Evolutionary conservation across 2,797 vertebrate genomes (phyloP).

Genomic region (Spea hammondii): DNA sequence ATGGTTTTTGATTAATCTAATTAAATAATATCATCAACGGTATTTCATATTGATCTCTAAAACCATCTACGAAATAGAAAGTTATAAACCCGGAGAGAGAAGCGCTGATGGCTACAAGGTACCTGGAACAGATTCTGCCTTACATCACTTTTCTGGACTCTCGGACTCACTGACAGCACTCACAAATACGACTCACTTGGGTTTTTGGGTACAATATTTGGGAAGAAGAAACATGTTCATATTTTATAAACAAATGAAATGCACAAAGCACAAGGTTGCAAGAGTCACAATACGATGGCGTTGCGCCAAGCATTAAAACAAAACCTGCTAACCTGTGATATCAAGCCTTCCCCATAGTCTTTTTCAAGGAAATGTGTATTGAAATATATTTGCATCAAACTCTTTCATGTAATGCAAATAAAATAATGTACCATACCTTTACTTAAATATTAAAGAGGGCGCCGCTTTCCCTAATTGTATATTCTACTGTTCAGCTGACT

Average conservation of each 20-base stretch:
- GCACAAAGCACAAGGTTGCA: not conserved
- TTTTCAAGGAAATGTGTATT: too few relatives aligned
- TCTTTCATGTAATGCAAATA: too few relatives aligned
- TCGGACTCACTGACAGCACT: slow-evolving; percentile 52
- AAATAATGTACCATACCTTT: too few relatives aligned
- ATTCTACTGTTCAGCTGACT: too few relatives aligned
- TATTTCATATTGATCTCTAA: slow-evolving; percentile 71
- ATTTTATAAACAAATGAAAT: not conserved
- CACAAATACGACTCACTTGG: slow-evolving; percentile 52
- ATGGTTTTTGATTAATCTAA: slow-evolving; percentile 72
- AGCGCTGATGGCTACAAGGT: slow-evolving; percentile 55
- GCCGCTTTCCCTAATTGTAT: too few relatives aligned
- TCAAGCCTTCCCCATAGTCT: too few relatives aligned
- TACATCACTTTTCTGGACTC: slow-evolving; percentile 50
- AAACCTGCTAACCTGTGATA: too few relatives aligned
- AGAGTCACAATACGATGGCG: not conserved
- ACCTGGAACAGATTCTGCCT: slow-evolving; percentile 60
- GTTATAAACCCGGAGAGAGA: slow-evolving; percentile 60
- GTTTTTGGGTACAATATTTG: not conserved
- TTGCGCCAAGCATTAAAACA: too few relatives aligned
- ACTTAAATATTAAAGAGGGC: too few relatives aligned
- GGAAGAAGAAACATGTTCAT: not conserved
- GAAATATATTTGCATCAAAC: too few relatives aligned
- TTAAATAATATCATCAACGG: slow-evolving; percentile 76
- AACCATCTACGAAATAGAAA: slow-evolving; percentile 63